Base-by-base conservation (phyloP, 2,888 invertebrate species). In the Subacronicta megacephala region DNA sequence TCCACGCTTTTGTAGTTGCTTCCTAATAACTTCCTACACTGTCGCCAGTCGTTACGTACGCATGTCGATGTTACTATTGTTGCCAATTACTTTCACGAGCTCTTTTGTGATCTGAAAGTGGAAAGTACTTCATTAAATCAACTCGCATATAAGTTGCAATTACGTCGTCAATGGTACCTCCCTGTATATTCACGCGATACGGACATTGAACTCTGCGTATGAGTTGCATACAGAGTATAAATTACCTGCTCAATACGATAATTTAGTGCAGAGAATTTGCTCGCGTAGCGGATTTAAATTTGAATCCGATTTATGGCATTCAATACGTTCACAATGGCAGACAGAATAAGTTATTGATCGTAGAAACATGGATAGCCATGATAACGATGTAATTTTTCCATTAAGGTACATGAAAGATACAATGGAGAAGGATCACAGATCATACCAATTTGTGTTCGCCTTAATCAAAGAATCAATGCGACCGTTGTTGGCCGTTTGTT, bases 91-190 rank as follows among this genome's bases (percentile, higher is more conserved):
- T 92, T 92, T 92, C 92, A 83, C 91, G 63, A 73, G 71, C 78
- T 81, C 81, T 81, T 82, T 84, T 90, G 80, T 85, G 80, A 81
- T 85, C 84, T 79, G 87, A 88, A 89, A 88, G 90, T 86, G 84
- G 90, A 92, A 92, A 92, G 90, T 80, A 87, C 78, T 84, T 85
- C 80, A 88, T 88, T 88, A 90, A 84, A 80, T 82, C 82, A 81
- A 77, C 73, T 69, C 67, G 69, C 70, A 76, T 74, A 72, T 59
- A 68, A 75, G 70, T 72, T 76, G 80, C 76, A 85, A 85, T 88
- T 87, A 83, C 72, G 65, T 75, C 66, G 78, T 61, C 79, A 70
- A 72, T 70, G 62, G 62, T 65, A 70, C 61, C 65, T 60, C 60
- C 62, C 63, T 52, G 47, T 61, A 69, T 77, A 66, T 72, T 64